Percentiles rank a stretch among this genome's conserved stretches.
Conservation (phyloP, 2,113 vertebrate genomes). For the Sinocyclocheilus anophthalmus region DNA sequence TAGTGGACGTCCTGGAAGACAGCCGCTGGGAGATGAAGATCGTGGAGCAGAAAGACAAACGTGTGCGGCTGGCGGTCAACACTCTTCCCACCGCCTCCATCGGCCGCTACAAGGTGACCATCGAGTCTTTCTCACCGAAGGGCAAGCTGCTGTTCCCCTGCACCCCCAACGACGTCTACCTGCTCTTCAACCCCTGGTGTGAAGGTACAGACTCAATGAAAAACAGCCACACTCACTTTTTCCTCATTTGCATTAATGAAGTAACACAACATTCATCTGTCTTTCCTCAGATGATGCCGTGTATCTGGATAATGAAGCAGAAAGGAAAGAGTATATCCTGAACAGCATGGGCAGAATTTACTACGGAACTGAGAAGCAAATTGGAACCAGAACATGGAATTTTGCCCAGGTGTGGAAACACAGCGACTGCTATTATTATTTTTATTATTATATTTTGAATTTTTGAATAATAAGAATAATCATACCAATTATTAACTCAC, state of each 20-base stretch:
- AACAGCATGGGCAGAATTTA: constrained; percentile 87
- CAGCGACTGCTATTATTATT: background rate
- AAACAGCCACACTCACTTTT: background rate
- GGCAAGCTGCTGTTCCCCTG: constrained; percentile 66
- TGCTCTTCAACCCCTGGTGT: constrained; percentile 90
- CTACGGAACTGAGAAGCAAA: constrained; percentile 89
- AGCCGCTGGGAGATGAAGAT: constrained; percentile 82
- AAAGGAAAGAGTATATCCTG: constrained; percentile 86
- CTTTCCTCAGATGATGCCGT: constrained; percentile 75
- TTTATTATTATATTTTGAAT: background rate
- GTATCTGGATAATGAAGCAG: constrained; percentile 79
- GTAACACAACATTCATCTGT: background rate
- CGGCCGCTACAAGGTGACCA: constrained; percentile 80
- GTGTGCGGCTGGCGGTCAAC: constrained; percentile 73
- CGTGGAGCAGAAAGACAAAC: constrained; percentile 65
- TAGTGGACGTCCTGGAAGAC: constrained; percentile 75
- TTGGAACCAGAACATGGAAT: constrained; percentile 88
- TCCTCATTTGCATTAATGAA: background rate
- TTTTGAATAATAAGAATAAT: too few relatives aligned
- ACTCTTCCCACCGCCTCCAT: constrained; percentile 77
- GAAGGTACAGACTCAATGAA: background rate
- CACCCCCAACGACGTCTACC: constrained; percentile 73
- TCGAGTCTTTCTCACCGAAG: constrained; percentile 67
- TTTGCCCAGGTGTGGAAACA: constrained; percentile 82
- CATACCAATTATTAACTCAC: background rate